Base-by-base conservation (phyloP, 37 sponge, comb jelly and placozoan genomes). In the Bolinopsis microptera region DNA sequence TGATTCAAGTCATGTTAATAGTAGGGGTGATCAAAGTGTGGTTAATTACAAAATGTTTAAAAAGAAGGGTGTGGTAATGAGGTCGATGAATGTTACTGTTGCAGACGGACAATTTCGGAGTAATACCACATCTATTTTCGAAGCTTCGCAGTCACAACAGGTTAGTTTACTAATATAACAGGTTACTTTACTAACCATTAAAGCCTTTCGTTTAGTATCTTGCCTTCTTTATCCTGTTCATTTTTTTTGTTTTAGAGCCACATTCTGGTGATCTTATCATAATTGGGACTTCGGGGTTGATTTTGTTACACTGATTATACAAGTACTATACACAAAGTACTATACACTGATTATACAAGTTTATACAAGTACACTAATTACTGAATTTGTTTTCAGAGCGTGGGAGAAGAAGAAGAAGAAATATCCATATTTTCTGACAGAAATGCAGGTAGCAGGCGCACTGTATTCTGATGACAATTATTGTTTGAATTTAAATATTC, bases 41-140 rank as follows among this genome's bases (percentile, higher is more conserved):
- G 80, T 77, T 1, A 77, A 77, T 18, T 77, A 34, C 80, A 77
- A 77, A 32, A 77, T 34, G 32, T 77, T 77, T 32, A 77, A 77
- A 32, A 77, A 77, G 80, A 77, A 77, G 18, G 37, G 80, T 1
- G 36, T 77, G 0, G 18, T 77, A 16, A 18, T 77, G 3, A 32
- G 80, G 37, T 77, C 80, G 32, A 16, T 32, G 33, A 34, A 33
- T 35, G 37, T 77, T 16, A 77, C 80, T 16, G 21, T 77, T 0
- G 5, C 18, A 3, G 36, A 32, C 21, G 80, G 80, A 5, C 37
- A 35, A 32, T 77, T 77, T 32, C 28, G 37, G 21, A 34, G 32
- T 0, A 77, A 77, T 32, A 22, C 80, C 2, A 77, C 35, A 0
- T 77, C 80, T 33, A 27, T 28, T 77, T 32, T 77, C 37, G 33